phyloP scores from a whole-genome alignment of 2,888 invertebrate species.

The Acleris sparsana region DNA sequence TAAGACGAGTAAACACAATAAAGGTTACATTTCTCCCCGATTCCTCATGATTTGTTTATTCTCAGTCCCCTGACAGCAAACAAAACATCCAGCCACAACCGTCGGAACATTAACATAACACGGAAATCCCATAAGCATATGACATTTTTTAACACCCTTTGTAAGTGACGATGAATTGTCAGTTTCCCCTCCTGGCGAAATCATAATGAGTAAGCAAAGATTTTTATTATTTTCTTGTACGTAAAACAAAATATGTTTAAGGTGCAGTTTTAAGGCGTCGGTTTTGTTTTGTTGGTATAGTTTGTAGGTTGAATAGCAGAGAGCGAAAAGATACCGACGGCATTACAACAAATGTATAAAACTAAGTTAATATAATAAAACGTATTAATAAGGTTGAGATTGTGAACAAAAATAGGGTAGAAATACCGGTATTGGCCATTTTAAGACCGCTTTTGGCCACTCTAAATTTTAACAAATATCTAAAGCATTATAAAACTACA shows the following conservation, averaged over 20 bases:
- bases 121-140: slow-evolving; percentile 79
- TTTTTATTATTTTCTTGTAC: slow-evolving; percentile 1
- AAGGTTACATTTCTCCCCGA: slow-evolving; percentile 3
- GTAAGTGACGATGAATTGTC: slow-evolving; percentile 60
- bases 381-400: too few relatives aligned
- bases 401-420: too few relatives aligned
- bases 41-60: slow-evolving; percentile 19
- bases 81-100: slow-evolving; percentile 51
- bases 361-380: too few relatives aligned
- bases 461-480: too few relatives aligned
- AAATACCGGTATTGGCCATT: too few relatives aligned
- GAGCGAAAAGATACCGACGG: too few relatives aligned
- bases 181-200: slow-evolving; percentile 58
- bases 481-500: too few relatives aligned
- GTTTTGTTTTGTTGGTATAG: too few relatives aligned
- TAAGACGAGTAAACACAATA: not conserved
- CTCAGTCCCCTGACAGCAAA: slow-evolving; percentile 21
- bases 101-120: slow-evolving; percentile 74
- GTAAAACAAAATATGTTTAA: not conserved
- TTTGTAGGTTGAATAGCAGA: too few relatives aligned
- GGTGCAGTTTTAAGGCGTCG: too few relatives aligned
- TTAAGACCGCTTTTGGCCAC: too few relatives aligned
- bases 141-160: slow-evolving; percentile 78
- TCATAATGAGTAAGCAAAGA: slow-evolving; percentile 45
- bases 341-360: too few relatives aligned